Base-by-base conservation (phyloP, 2,888 invertebrate species). In the Andrena marginata region DNA sequence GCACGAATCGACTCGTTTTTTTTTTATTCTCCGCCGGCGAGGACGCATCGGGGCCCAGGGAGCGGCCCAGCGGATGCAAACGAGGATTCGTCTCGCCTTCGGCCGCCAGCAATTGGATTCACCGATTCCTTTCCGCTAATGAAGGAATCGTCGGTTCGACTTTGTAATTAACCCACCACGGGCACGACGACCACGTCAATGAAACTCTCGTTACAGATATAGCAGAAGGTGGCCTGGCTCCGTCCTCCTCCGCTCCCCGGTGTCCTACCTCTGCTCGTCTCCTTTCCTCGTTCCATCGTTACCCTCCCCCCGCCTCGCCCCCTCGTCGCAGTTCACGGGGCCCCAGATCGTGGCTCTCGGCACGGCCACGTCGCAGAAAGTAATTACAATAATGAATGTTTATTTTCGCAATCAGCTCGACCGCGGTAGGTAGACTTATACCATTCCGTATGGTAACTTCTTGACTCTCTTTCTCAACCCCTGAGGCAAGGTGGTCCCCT, bases 371-470 rank as follows among this genome's bases (percentile, higher is more conserved):
- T 92, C 91, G 90, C 90, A 90, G 90, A 91, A 92, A 92, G 92
- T 92, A 93, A 93, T 92, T 93, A 92, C 92, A 92, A 92, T 93
- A 93, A 92, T 92, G 92, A 92, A 92, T 93, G 92, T 93, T 93
- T 93, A 92, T 92, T 92, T 92, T 92, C 92, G 91, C 92, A 93
- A 92, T 92, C 92, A 91, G 90, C 89, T 89, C 89, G 90, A 91
- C 90, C 90, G 92, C 93, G 90, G 92, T 90, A 92, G 92, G 92
- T 92, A 90, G 89, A 83, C 85, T 81, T 88, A 83, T 82, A 86
- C 88, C 88, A 82, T 86, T 89, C 85, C 85, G 80, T 75, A 80
- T 84, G 85, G 80, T 80, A 87, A 87, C 78, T 85, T 87, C 86
- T 85, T 81, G 76, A 51, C 76, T 85, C 83, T 85, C 80, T 80